phyloP scores from a whole-genome alignment of 2,797 vertebrate species.

The Artibeus lituratus region DNA sequence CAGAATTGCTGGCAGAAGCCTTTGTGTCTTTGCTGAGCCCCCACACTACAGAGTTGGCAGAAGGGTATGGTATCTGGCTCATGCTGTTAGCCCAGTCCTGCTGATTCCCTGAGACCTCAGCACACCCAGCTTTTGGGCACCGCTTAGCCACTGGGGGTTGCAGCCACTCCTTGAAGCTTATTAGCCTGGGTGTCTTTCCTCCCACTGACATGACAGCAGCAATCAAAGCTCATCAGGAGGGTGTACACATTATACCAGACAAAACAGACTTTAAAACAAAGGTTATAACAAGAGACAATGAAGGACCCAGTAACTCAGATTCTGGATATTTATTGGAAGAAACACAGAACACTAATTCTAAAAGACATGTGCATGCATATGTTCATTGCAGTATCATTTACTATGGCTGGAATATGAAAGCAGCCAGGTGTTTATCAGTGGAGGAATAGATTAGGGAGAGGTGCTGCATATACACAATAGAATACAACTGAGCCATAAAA shows the following conservation, averaged over 20 bases:
- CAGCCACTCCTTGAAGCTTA: background rate
- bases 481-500: background rate
- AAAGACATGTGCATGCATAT: background rate
- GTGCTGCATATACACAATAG: background rate
- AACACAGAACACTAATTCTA: background rate
- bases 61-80: background rate
- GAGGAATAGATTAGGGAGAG: background rate
- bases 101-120: background rate
- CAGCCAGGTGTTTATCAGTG: background rate
- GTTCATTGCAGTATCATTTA: background rate
- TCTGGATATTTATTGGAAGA: background rate
- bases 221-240: background rate
- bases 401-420: background rate
- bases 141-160: background rate
- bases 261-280: background rate
- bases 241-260: background rate
- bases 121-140: background rate
- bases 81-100: background rate
- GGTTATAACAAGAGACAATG: background rate
- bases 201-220: background rate
- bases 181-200: background rate
- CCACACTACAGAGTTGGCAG: too few species aligned
- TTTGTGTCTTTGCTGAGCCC: too few species aligned
- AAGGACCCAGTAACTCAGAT: background rate
- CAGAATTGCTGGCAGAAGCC: too few species aligned